These are phyloP conservation scores for Argyra leucocephala DNA, from an alignment of 2,888 invertebrate species.

Conservation along the genomic window DNA sequence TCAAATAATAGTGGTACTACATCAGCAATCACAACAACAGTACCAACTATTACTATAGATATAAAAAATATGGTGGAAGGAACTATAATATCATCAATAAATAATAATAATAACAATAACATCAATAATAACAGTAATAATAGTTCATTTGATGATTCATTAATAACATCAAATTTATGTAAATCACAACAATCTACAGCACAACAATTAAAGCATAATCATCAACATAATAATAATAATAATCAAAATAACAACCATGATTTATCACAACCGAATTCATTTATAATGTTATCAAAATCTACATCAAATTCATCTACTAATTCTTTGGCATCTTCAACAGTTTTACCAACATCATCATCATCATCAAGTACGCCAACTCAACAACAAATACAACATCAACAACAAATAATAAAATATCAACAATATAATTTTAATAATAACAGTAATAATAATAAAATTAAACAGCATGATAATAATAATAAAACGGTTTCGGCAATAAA, in stretches of 20 bases:
- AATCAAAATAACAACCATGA: no score
- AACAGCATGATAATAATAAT: neutral
- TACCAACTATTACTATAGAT: no score
- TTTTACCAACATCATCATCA: conserved; percentile 13
- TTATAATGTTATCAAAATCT: conserved; percentile 19
- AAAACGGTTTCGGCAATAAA: neutral
- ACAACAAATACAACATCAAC: conserved; percentile 23
- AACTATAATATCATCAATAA: no score
- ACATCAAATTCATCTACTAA: conserved; percentile 1
- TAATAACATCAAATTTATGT: neutral
- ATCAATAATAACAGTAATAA: neutral
- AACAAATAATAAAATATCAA: conserved; percentile 23
- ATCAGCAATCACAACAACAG: no score
- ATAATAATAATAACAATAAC: no score
- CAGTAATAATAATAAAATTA: neutral
- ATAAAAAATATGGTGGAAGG: no score
- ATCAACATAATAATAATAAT: conserved; percentile 8
- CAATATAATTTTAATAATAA: neutral
- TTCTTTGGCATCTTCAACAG: conserved; percentile 1
- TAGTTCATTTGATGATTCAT: neutral
- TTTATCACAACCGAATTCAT: conserved; percentile 16
- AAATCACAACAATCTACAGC: conserved; percentile 11
- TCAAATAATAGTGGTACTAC: no score
- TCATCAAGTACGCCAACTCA: conserved; percentile 19
- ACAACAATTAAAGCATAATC: conserved; percentile 13